Conservation (phyloP, 2,797 vertebrate species). For the Chelmon rostratus region DNA sequence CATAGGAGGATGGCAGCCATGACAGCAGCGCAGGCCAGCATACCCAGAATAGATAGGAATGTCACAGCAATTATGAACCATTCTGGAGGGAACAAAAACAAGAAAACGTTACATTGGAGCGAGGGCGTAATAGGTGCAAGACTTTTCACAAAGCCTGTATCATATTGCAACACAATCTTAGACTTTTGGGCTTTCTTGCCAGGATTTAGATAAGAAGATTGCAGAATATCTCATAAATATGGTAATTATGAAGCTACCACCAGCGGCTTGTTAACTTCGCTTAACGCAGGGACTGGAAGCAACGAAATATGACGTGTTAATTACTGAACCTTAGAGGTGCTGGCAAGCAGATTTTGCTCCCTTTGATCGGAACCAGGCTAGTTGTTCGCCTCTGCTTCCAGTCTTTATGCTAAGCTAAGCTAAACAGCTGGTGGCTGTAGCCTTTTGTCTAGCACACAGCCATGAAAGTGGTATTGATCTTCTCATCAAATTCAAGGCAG, state of each 20-base stretch:
- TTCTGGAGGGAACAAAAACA: slow-evolving; percentile 62
- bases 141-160: background rate
- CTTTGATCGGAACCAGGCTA: no score
- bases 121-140: background rate
- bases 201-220: background rate
- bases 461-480: no score
- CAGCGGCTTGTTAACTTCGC: no score
- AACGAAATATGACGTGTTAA: no score
- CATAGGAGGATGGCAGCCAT: slow-evolving; percentile 44
- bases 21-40: slow-evolving; percentile 41
- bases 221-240: background rate
- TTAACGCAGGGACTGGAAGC: no score
- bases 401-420: no score
- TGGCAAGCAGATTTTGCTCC: background rate
- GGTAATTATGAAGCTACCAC: background rate
- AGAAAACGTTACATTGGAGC: background rate
- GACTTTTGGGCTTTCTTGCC: background rate
- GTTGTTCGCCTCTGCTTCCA: no score
- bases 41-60: slow-evolving; percentile 52
- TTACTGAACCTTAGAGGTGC: background rate
- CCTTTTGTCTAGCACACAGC: no score
- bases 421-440: no score
- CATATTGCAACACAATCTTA: background rate
- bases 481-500: no score
- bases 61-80: slow-evolving; percentile 60